Conservation (phyloP, 2,113 vertebrate genomes). For the Scytalopus superciliaris region DNA sequence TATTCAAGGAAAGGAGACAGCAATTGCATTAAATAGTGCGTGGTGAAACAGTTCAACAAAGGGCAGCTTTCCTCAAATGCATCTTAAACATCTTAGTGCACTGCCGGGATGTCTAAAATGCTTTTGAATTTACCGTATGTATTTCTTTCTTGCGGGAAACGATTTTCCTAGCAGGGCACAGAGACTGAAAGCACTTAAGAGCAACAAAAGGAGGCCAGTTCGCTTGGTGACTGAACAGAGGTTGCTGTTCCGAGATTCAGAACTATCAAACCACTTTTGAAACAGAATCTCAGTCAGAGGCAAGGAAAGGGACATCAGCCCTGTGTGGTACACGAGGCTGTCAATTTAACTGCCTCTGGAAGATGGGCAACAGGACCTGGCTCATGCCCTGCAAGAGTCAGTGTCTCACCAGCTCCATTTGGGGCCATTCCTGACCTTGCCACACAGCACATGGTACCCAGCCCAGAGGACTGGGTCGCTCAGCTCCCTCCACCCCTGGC, state of each 20-base stretch:
- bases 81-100: neutral
- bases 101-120: neutral
- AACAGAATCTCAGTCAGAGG: neutral
- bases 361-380: neutral
- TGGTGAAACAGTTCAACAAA: neutral
- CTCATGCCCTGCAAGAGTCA: neutral
- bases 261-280: neutral
- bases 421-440: neutral
- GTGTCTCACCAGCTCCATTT: neutral
- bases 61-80: neutral
- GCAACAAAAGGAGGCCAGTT: neutral
- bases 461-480: neutral
- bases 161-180: neutral
- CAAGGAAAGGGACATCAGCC: neutral
- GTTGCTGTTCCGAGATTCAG: neutral
- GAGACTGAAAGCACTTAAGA: neutral
- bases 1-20: neutral
- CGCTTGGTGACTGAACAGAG: neutral
- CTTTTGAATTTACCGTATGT: neutral
- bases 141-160: neutral
- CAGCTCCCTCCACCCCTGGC: neutral
- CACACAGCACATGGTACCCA: neutral
- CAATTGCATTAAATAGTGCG: neutral
- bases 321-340: rapidly evolving
- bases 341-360: neutral